Base-by-base conservation (phyloP, 1,140 invertebrate genomes). In the Diorhabda sublineata region DNA sequence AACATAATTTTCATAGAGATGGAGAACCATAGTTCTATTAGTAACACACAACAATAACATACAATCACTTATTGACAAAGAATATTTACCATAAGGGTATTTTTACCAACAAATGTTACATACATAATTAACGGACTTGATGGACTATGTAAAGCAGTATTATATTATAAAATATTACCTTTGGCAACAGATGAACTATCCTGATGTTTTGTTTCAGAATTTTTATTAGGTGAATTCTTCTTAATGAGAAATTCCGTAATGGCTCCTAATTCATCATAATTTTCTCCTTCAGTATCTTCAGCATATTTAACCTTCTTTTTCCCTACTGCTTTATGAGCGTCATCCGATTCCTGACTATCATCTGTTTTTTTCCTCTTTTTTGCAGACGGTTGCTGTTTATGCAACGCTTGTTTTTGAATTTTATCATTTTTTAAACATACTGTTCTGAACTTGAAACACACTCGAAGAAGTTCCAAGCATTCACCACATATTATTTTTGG, bases 401-500 rank as follows among this genome's bases (percentile, higher is more conserved):
- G 11, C 26, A 42, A 60, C 42, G 41, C 2, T 52, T n/a, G 6
- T 58, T 58, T 58, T 61, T 61, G 66, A 5, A 44, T 61, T 8
- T 67, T 61, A 43, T 67, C 66, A 61, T 67, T 61, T 60, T 61
- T 45, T 44, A 68, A 9, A 41, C 67, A 68, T 63, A 62, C 9
- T 5, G 42, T 57, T 47, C 61, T 45, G 45, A 68, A 68, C 4
- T 71, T 68, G 42, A 71, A 69, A 41, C 66, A 73, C 5, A 42
- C 43, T 45, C 67, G 65, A 45, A 78, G 41, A 5, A 4, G 60
- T 45, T 72, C 58, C 4, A 73, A 68, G 61, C 77, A 79, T 41
- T 62, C 61, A 5, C 42, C 58, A 60, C 77, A 79, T 5, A 79
- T 73, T 5, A 69, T 52, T 67, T 76, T 76, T n/a, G 77, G 74